Evolutionary conservation across 2,888 invertebrate species (phyloP).

Genomic region (Volucella inflata): DNA sequence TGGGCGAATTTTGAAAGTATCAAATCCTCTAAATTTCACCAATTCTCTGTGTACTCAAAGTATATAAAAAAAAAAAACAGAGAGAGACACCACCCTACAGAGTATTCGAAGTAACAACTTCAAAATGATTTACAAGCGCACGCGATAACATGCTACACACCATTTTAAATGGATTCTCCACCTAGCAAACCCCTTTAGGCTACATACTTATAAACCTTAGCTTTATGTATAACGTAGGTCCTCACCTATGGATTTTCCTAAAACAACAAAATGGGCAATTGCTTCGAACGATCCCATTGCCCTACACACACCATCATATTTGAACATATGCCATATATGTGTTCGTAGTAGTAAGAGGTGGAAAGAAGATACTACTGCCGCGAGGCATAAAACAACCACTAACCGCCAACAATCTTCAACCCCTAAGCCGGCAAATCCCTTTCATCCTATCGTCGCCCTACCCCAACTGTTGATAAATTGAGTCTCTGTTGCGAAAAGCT

Average conservation of each 20-base stretch:
- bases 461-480: conserved; percentile 65
- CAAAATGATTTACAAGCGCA: conserved; percentile 54
- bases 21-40: conserved; percentile 21
- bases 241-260: neutral
- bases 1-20: conserved; percentile 27
- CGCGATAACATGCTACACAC: conserved; percentile 59
- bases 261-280: conserved; percentile 29
- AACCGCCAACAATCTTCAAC: neutral
- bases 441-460: conserved; percentile 47
- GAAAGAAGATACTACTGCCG: neutral
- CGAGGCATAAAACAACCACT: conserved; percentile 11
- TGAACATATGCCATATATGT: neutral
- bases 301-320: conserved; percentile 11
- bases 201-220: neutral
- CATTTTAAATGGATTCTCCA: conserved; percentile 23
- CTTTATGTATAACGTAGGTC: neutral
- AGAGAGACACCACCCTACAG: neutral
- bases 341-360: neutral
- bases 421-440: conserved; percentile 31
- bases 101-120: conserved; percentile 20
- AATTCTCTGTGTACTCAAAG: neutral
- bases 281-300: conserved; percentile 9
- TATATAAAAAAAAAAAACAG: neutral
- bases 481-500: conserved; percentile 1
- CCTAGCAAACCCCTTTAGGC: neutral